Conservation (phyloP, 2,888 invertebrate species). For the Syrphus vitripennis region DNA sequence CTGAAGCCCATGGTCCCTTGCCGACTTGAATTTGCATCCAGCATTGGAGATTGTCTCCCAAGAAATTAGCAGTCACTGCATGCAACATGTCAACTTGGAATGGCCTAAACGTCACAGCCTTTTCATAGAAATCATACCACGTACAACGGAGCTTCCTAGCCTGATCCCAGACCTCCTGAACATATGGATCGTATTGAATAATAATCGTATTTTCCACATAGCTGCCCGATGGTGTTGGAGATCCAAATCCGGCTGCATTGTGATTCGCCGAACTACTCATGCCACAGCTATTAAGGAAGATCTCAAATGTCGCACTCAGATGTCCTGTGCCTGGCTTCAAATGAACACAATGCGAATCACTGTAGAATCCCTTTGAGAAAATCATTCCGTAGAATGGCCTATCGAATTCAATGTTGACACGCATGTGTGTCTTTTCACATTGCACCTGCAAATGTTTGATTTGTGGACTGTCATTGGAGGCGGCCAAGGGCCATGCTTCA, state of each 20-base stretch:
- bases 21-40: conserved; percentile 99
- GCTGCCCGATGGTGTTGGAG: conserved; percentile 94
- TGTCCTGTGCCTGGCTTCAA: conserved; percentile 95
- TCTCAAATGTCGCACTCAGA: conserved; percentile 95
- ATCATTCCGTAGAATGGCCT: conserved; percentile 98
- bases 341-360: conserved; percentile 95
- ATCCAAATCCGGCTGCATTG: conserved; percentile 91
- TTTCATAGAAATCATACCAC: conserved; percentile 98
- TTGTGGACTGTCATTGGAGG: conserved; percentile 93
- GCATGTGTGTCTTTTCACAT: conserved; percentile 97
- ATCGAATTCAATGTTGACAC: conserved; percentile 97
- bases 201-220: conserved; percentile 97
- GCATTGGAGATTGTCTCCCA: conserved; percentile 96
- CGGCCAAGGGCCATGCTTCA: conserved; percentile 94
- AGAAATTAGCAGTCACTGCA: conserved; percentile 96
- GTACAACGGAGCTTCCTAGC: conserved; percentile 94
- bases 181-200: conserved; percentile 96
- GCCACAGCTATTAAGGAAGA: conserved; percentile 95
- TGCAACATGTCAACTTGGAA: conserved; percentile 98
- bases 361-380: conserved; percentile 96
- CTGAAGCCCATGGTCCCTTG: conserved; percentile 98
- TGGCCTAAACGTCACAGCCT: conserved; percentile 95
- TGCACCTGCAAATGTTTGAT: conserved; percentile 96
- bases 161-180: conserved; percentile 97
- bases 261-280: conserved; percentile 96